phyloP scores from a whole-genome alignment of 2,888 invertebrate species.

The Agrotis puta region DNA sequence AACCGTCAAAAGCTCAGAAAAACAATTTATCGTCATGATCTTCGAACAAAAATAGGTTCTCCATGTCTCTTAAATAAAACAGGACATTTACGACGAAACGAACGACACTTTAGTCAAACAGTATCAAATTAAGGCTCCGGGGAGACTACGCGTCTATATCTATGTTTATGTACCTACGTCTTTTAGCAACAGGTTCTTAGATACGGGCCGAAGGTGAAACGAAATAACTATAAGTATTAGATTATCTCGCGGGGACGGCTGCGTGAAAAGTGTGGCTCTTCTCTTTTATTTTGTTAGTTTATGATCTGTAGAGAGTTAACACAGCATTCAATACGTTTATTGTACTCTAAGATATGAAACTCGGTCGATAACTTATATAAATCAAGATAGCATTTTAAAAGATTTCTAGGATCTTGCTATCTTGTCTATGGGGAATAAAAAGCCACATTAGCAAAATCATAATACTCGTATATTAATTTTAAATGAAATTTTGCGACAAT shows the following conservation, averaged over 20 bases:
- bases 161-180: conserved; percentile 62
- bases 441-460: too few species aligned
- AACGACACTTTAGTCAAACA: conserved; percentile 76
- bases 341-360: not conserved
- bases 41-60: conserved; percentile 38
- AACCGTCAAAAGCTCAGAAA: conserved; percentile 20
- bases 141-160: conserved; percentile 65
- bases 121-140: conserved; percentile 77
- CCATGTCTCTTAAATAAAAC: conserved; percentile 56
- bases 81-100: conserved; percentile 53
- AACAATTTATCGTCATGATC: conserved; percentile 38
- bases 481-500: too few species aligned
- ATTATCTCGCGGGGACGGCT: conserved; percentile 41
- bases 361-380: too few species aligned
- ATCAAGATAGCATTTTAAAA: too few species aligned
- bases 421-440: too few species aligned
- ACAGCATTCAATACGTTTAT: not conserved
- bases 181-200: conserved; percentile 85
- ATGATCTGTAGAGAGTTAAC: conserved; percentile 4
- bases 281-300: conserved; percentile 3
- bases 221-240: conserved; percentile 55
- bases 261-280: conserved; percentile 10
- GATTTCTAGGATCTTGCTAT: too few species aligned
- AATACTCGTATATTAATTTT: too few species aligned
- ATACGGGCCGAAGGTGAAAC: conserved; percentile 70